Base-by-base conservation (phyloP, 2,888 invertebrate species). In the Saturnia japonica region DNA sequence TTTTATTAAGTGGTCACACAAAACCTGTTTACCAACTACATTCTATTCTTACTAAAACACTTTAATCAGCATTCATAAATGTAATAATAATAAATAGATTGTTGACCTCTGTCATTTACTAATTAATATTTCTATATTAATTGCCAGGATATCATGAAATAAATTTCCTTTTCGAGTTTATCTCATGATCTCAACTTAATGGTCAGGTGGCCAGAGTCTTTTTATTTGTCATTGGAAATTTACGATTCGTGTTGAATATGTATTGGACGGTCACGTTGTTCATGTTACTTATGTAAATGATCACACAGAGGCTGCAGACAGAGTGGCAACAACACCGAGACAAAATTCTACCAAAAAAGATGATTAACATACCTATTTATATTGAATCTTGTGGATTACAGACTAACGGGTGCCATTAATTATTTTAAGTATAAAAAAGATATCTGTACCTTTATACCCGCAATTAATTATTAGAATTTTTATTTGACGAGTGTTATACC, bases 71-170 rank as follows among this genome's bases (percentile, higher is more conserved):
- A 73, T 73, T 72, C 34, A 74, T 70, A 54, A 68, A 72, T 70
- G 42, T 72, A 76, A 80, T 79, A 75, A 81, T 80, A 82, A 87
- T 87, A 85, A 86, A 83, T 75, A 87, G 90, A 84, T 79, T 84
- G 77, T 91, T 90, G 89, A 91, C 88, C 91, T 84, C 81, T 68
- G 72, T 75, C 75, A 76, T 77, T 77, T 74, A 78, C 83, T 89
- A 89, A 91, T 91, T 90, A 90, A 89, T 89, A 87, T 85, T 86
- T 85, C 77, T 79, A 84, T 80, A 88, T 89, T 85, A 86, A 86
- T 85, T 83, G 83, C 78, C 77, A 76, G 81, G 78, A 80, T 79
- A 80, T 81, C 79, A 80, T 76, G 82, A 86, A 85, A 91, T 90
- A 89, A 90, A 91, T 91, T 88, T 86, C 77, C 54, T 74, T 80